Conservation (phyloP, 2,797 vertebrate species). For the Sorex maritimensis region DNA sequence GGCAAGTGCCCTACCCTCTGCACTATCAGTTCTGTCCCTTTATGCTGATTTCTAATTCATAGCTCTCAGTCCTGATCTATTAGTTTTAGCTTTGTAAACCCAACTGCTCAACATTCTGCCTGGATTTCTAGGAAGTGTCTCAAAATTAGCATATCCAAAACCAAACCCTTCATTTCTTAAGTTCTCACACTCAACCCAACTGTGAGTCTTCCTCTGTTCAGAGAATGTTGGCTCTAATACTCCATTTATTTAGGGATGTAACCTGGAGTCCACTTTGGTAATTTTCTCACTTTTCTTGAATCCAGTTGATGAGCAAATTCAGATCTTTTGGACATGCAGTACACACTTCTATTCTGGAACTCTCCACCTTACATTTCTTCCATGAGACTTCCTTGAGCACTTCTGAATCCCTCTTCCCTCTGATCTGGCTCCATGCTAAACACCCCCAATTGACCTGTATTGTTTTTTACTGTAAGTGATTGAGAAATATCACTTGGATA, state of each 20-base stretch:
- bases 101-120: background rate
- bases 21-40: too few species aligned
- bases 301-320: background rate
- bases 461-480: too few species aligned
- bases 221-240: background rate
- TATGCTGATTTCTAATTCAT: background rate
- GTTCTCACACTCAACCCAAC: background rate
- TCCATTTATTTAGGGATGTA: background rate
- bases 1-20: too few species aligned
- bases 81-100: background rate
- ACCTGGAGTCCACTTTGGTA: background rate
- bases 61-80: background rate
- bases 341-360: background rate
- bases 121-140: background rate
- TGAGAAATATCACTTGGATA: background rate
- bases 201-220: background rate
- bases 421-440: background rate
- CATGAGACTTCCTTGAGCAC: background rate
- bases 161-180: background rate
- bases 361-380: accelerated
- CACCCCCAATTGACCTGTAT: accelerated
- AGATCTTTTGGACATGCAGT: background rate
- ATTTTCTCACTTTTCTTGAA: background rate
- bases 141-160: background rate
- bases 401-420: background rate